Conservation (phyloP, 2,888 invertebrate species). For the Cerastis leucographa region DNA sequence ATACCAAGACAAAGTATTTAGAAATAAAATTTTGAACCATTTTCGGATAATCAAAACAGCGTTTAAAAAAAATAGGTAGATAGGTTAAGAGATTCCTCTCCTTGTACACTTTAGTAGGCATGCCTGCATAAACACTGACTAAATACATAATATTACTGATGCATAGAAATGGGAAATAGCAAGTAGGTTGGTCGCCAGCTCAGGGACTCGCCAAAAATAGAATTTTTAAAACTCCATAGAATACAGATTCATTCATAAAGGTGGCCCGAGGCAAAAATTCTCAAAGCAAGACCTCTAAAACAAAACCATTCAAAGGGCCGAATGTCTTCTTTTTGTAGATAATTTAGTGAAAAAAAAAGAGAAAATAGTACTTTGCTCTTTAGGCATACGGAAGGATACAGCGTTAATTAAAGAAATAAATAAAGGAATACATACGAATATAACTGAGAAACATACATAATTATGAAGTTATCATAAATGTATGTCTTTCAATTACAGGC, state of each 20-base stretch:
- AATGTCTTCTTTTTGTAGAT: background rate
- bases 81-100: background rate
- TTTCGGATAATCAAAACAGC: background rate
- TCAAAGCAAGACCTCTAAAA: slow-evolving; percentile 23
- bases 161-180: slow-evolving; percentile 28
- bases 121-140: no score
- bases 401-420: slow-evolving; percentile 20
- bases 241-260: slow-evolving; percentile 52
- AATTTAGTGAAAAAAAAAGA: slow-evolving; percentile 13
- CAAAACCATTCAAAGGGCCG: slow-evolving; percentile 31
- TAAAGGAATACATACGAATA: background rate
- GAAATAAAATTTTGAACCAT: background rate
- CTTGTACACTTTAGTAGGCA: background rate
- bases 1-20: no score
- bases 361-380: no score
- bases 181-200: background rate
- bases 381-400: background rate
- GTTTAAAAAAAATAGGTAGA: background rate
- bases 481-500: no score
- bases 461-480: no score
- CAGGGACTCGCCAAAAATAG: slow-evolving; percentile 28
- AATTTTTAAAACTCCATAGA: slow-evolving; percentile 51
- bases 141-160: slow-evolving; percentile 6
- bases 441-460: background rate
- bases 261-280: slow-evolving; percentile 3